Evolutionary conservation across 1,140 invertebrate genomes (phyloP).

Genomic region (Zaprionus ornatus): DNA sequence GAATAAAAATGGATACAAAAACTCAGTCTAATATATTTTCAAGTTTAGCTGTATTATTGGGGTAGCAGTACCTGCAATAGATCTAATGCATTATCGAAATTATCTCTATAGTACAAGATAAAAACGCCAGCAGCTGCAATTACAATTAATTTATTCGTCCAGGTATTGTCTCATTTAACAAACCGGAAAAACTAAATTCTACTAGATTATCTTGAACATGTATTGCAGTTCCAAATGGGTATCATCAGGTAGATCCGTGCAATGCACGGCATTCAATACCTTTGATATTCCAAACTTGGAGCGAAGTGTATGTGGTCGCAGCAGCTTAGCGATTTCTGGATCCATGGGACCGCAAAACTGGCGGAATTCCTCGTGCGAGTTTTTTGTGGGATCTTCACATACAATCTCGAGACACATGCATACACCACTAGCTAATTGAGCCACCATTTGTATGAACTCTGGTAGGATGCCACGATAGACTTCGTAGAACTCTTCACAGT

Average conservation of each 20-base stretch:
- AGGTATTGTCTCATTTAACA: constrained; percentile 28
- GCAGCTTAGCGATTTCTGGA: constrained; percentile 93
- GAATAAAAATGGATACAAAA: constrained; percentile 3
- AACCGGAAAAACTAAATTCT: constrained; percentile 5
- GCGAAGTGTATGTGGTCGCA: constrained; percentile 92
- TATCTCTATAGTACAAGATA: not conserved
- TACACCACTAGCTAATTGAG: constrained; percentile 91
- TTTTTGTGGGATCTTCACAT: constrained; percentile 85
- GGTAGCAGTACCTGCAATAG: not conserved
- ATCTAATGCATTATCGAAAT: not conserved
- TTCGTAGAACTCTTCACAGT: constrained; percentile 96
- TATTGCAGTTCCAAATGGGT: constrained; percentile 92
- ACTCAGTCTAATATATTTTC: not conserved
- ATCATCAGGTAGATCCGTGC: constrained; percentile 96
- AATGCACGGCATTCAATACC: constrained; percentile 95
- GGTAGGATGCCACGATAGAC: constrained; percentile 95
- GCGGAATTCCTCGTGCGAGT: constrained; percentile 89
- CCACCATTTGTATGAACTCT: constrained; percentile 93
- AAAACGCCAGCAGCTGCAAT: not conserved
- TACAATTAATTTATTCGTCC: constrained; percentile 67
- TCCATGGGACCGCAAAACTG: constrained; percentile 94
- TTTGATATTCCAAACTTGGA: constrained; percentile 93
- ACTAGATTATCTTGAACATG: constrained; percentile 90
- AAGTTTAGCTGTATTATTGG: too few relatives aligned
- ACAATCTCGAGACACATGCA: constrained; percentile 94